Evolutionary conservation across 2,888 invertebrate genomes (phyloP).

Genomic region (Sturmia bella): DNA sequence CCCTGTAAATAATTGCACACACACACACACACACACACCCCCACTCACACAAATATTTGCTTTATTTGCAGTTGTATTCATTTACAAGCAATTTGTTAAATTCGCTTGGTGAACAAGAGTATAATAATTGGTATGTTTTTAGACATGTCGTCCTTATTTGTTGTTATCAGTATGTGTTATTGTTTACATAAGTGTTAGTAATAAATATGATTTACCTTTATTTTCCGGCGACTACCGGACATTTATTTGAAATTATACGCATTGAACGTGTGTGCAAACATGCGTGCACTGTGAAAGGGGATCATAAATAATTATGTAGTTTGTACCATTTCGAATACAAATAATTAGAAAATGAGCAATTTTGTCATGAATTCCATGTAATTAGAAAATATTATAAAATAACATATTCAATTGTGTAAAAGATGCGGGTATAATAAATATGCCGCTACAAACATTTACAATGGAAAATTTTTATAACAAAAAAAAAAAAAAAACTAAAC

Average conservation of each 20-base stretch:
- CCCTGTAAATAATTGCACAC: background rate
- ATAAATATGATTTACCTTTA: conserved; percentile 53
- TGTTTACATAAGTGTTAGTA: conserved; percentile 39
- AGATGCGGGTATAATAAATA: too few relatives aligned
- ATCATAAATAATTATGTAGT: conserved; percentile 48
- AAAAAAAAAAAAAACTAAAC: too few relatives aligned
- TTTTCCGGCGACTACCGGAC: conserved; percentile 35
- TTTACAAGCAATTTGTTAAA: conserved; percentile 68
- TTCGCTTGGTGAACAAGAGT: conserved; percentile 59
- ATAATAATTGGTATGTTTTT: conserved; percentile 60
- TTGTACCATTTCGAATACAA: conserved; percentile 47
- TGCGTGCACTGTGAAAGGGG: conserved; percentile 24
- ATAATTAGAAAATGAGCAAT: conserved; percentile 50
- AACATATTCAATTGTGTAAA: background rate
- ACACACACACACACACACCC: background rate
- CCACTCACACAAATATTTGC: background rate
- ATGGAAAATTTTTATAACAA: too few relatives aligned
- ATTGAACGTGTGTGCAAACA: background rate
- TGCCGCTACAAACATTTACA: too few relatives aligned
- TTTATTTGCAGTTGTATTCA: conserved; percentile 29
- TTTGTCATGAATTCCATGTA: conserved; percentile 35
- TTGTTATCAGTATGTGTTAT: conserved; percentile 27
- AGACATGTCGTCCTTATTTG: conserved; percentile 43
- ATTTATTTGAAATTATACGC: conserved; percentile 8
- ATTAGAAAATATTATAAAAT: background rate